Conservation (phyloP, 1,140 invertebrate species). For the Panagrolaimus sp. region DNA sequence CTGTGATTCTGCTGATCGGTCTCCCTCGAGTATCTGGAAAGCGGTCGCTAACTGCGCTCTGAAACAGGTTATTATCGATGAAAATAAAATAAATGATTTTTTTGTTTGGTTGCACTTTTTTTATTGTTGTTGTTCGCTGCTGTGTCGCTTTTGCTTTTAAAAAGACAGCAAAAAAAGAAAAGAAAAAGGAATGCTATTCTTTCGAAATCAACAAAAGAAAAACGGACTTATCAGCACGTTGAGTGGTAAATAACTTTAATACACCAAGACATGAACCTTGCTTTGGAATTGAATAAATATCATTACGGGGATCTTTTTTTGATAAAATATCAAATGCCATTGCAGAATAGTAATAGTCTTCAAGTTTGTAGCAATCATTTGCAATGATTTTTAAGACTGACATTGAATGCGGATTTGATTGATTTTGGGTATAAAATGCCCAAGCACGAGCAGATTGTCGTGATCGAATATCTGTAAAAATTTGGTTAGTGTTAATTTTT, state of each 20-base stretch:
- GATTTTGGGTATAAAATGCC: slow-evolving; percentile 80
- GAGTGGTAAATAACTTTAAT: slow-evolving; percentile 33
- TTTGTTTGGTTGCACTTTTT: too few species aligned
- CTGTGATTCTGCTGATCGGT: slow-evolving; percentile 3
- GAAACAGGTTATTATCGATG: slow-evolving; percentile 8
- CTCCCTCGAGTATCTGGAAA: slow-evolving; percentile 26
- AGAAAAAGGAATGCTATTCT: neutral
- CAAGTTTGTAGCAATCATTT: slow-evolving; percentile 83
- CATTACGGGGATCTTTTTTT: slow-evolving; percentile 21
- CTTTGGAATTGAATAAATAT: slow-evolving; percentile 27
- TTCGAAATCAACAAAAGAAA: neutral
- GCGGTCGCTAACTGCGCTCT: slow-evolving; percentile 34
- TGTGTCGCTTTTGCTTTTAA: too few species aligned
- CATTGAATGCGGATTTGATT: slow-evolving; percentile 81
- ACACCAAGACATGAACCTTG: slow-evolving; percentile 39
- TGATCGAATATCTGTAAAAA: slow-evolving; percentile 85
- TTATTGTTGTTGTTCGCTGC: too few species aligned
- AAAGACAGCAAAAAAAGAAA: neutral
- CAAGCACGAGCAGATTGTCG: slow-evolving; percentile 78
- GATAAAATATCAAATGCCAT: slow-evolving; percentile 38
- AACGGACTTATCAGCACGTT: slow-evolving; percentile 17
- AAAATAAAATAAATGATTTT: too few species aligned
- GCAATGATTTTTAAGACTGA: slow-evolving; percentile 83
- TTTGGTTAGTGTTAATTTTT: too few species aligned
- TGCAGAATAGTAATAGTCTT: slow-evolving; percentile 33